Evolutionary conservation across 2,888 invertebrate species (phyloP), one percentile per base, ranked within the genome.

Genomic region (Amphiduros pacificus): DNA sequence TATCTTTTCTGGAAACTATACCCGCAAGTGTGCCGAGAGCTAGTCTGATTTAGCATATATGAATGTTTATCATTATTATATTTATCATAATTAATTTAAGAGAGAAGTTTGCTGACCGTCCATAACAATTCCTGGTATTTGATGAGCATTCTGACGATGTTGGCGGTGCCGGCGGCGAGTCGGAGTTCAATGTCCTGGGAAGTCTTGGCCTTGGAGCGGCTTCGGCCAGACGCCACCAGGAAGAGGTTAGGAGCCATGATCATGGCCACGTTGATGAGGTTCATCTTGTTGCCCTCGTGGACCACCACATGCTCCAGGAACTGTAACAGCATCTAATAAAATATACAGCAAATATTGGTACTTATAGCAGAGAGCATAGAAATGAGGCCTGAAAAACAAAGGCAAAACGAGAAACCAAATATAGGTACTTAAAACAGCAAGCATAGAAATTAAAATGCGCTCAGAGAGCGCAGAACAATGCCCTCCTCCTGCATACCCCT

Each of bases 211-310:
- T 52, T 54, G 6, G 61, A 61, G 24, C 58, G 53, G 27, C 32
- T 32, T 24, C 65, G 62, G 14, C 67, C 65, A 20, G 73, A 63
- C 3, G 73, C 72, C 3, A 73, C 68, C 55, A 83, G 73, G 71
- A 85, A 84, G 71, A 95, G 87, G 60, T 95, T 93, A n/a, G 95
- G 95, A 20, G 94, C 94, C 71, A 94, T 91, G 73, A 95, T 94
- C 89, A 94, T 94, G 32, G 94, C 91, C 41, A 95, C 93, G 80
- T 94, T 95, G 80, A 92, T 92, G 65, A 91, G 87, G 72, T 89
- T 90, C 95, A 95, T 95, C 84, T 93, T 90, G 84, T 95, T 95
- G 70, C 86, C 84, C 71, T 86, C 85, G 62, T 84, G 81, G 72
- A 89, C 86, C 52, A 90, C 88, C 57, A 95, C 88, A 74, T 88